Conservation (phyloP, 2,888 invertebrate genomes). For the Archaeoteleia sp. region DNA sequence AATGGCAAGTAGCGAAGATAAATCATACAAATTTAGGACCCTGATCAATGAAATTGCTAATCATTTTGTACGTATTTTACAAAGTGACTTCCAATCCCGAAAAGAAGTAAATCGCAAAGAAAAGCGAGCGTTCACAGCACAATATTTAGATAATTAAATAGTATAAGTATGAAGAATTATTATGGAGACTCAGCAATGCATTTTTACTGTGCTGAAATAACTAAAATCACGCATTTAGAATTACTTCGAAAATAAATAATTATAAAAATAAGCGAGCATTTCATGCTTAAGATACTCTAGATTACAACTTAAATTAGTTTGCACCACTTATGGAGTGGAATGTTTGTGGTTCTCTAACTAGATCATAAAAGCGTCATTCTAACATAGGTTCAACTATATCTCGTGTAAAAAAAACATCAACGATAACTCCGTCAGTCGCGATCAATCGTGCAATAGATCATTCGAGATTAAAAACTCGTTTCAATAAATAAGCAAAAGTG, state of each 20-base stretch:
- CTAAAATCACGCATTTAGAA: slow-evolving; percentile 50
- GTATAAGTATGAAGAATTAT: too few relatives aligned
- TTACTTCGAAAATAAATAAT: slow-evolving; percentile 71
- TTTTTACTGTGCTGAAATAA: neutral
- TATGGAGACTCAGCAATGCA: too few relatives aligned
- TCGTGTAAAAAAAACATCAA: slow-evolving; percentile 63
- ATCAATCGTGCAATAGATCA: slow-evolving; percentile 66
- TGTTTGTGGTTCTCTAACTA: slow-evolving; percentile 69
- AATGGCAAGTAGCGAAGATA: too few relatives aligned
- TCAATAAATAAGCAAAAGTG: slow-evolving; percentile 73
- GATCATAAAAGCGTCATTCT: slow-evolving; percentile 69
- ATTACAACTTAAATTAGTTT: slow-evolving; percentile 68
- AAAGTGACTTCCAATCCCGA: too few relatives aligned
- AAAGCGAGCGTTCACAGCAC: too few relatives aligned
- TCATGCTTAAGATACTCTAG: slow-evolving; percentile 69
- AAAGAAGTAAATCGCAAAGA: too few relatives aligned
- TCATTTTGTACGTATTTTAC: too few relatives aligned
- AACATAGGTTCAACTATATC: slow-evolving; percentile 65
- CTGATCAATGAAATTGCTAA: too few relatives aligned
- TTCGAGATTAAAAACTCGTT: slow-evolving; percentile 58
- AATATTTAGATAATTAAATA: too few relatives aligned
- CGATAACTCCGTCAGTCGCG: slow-evolving; percentile 61
- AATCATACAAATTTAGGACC: too few relatives aligned
- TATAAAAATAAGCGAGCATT: slow-evolving; percentile 74
- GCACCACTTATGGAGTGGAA: slow-evolving; percentile 71